Base-by-base conservation (phyloP, 2,888 invertebrate species). In the Nowickia ferox region DNA sequence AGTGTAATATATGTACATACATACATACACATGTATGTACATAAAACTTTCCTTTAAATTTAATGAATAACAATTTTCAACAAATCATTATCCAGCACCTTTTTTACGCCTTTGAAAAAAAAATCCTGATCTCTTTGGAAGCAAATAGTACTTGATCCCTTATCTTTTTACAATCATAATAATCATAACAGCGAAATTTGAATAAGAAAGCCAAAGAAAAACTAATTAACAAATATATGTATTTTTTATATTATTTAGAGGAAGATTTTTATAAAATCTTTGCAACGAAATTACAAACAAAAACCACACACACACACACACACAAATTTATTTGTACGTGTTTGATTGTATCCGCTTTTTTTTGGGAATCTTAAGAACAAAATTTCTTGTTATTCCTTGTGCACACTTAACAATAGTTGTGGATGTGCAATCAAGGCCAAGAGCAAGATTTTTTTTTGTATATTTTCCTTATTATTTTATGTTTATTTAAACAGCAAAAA, bases 401-500 rank as follows among this genome's bases (percentile, higher is more conserved):
- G 17, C 63, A 63, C 51, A 42, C 63, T 53, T 63, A 51, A 75
- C 61, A 76, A 76, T 53, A 57, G 59, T 77, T 68, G 44, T 81
- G 59, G 59, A 74, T 68, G 61, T 46, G 63, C 17, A 79, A 86
- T 86, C 86, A 86, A 86, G 86, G 86, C 83, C 86, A 83, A 86
- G 83, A 86, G 83, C 86, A 86, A 83, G 76, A 46, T 86, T 53
- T 65, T 78, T 71, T 61, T 46, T 55, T 72, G 2, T 53, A 10
- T 72, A 1, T 81, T 53, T 72, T 72, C 59, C 61, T 79, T 61
- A 69, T 72, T 75, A 74, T 79, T 71, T 72, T 59, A 53, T 84
- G 57, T 81, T 78, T 84, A 72, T 66, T 80, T 84, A 55, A 82
- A 71, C 53, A 59, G 61, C 68, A 68, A 71, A 68, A 71, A 81